phyloP scores from a whole-genome alignment of 2,113 vertebrate species.

The Thalassarche chlororhynchos region DNA sequence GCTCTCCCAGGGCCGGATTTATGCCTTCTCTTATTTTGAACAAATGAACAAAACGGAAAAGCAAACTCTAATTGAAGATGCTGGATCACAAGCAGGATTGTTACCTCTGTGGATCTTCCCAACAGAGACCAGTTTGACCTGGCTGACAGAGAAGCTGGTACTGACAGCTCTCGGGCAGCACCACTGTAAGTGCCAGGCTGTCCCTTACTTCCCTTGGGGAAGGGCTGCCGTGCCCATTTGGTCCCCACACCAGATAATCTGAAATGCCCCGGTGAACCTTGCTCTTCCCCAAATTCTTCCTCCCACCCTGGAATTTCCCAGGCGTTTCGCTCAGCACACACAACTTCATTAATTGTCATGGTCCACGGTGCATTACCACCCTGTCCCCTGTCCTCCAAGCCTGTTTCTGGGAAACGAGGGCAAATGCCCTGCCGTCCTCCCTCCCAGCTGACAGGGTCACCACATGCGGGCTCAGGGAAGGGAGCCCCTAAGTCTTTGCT shows the following conservation, averaged over 20 bases:
- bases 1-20: background rate
- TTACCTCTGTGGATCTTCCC: background rate
- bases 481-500: background rate
- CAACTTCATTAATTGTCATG: background rate
- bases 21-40: background rate
- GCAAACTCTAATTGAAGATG: background rate
- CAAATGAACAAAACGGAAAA: background rate
- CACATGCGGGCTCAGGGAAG: accelerated
- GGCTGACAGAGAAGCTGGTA: background rate
- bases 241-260: background rate
- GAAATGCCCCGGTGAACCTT: background rate
- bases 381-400: background rate
- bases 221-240: background rate
- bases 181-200: background rate
- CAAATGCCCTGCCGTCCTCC: accelerated
- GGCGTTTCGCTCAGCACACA: background rate
- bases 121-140: background rate
- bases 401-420: background rate
- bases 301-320: background rate
- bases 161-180: background rate
- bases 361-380: accelerated
- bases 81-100: background rate
- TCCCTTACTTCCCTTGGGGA: background rate
- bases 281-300: background rate
- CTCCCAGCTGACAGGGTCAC: background rate